These are phyloP conservation scores for Carterocephalus palaemon DNA, from an alignment of 2,888 invertebrate species.

Conservation along the genomic window DNA sequence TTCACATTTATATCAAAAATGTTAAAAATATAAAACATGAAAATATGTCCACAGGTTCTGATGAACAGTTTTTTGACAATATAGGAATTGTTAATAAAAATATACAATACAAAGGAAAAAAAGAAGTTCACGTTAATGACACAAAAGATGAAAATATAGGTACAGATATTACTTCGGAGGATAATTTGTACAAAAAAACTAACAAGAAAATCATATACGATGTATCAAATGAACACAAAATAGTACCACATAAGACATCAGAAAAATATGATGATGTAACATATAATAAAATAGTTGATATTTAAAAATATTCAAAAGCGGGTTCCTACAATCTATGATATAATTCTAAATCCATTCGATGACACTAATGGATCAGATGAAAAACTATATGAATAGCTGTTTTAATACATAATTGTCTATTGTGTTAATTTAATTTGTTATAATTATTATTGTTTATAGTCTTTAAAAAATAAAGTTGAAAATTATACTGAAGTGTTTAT, in stretches of 20 bases:
- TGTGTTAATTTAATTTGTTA: neutral
- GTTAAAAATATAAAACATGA: no score
- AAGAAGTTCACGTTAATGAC: conserved; percentile 8
- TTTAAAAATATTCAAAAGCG: no score
- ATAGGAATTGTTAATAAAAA: conserved; percentile 10
- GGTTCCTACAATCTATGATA: conserved; percentile 37
- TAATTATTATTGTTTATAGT: conserved; percentile 21
- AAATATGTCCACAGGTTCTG: no score
- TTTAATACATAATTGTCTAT: conserved; percentile 19
- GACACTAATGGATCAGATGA: conserved; percentile 29
- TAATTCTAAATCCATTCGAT: conserved; percentile 32
- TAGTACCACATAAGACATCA: conserved; percentile 3
- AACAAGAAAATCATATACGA: no score
- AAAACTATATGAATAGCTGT: conserved; percentile 38
- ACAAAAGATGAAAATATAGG: neutral
- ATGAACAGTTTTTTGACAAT: neutral
- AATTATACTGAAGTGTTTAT: no score
- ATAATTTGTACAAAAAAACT: neutral
- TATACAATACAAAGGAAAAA: neutral
- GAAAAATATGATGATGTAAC: conserved; percentile 15
- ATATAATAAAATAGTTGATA: no score
- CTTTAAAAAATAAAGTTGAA: no score
- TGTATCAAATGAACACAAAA: no score
- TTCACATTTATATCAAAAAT: no score
- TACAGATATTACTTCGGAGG: neutral